A percentile compares a stretch with the other conserved stretches of the same genome.
Evolutionary conservation across 2,888 invertebrate species (phyloP).

Genomic region (Parelbella ahira): DNA sequence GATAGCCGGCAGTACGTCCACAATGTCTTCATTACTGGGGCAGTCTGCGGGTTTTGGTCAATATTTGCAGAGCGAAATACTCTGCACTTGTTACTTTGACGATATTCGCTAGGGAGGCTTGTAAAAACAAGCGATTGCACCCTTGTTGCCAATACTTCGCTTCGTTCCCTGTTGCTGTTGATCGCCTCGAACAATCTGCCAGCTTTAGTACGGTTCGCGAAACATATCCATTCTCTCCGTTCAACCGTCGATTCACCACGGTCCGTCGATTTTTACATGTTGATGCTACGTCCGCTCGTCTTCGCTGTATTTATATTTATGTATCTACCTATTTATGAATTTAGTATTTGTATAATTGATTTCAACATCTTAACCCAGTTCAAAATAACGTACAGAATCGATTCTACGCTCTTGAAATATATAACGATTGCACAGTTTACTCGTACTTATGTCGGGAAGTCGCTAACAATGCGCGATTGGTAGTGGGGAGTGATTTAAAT

Average conservation of each 20-base stretch:
- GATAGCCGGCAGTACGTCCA: conserved; percentile 25
- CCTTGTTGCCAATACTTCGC: conserved; percentile 21
- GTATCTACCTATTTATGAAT: too few relatives aligned
- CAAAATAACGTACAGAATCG: too few relatives aligned
- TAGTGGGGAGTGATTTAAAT: conserved; percentile 62
- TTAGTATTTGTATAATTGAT: too few relatives aligned
- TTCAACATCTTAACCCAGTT: too few relatives aligned
- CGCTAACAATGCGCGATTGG: conserved; percentile 55
- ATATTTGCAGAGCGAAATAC: conserved; percentile 39
- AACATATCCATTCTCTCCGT: conserved; percentile 3
- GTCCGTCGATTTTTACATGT: too few relatives aligned
- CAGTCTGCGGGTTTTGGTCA: conserved; percentile 39
- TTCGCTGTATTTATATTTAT: too few relatives aligned
- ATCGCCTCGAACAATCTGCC: conserved; percentile 21
- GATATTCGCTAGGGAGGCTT: conserved; percentile 29
- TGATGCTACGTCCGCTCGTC: too few relatives aligned
- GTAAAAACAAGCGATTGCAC: conserved; percentile 22
- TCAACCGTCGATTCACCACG: conserved; percentile 10
- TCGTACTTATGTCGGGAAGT: too few relatives aligned
- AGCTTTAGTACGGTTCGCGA: conserved; percentile 9
- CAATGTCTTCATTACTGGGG: conserved; percentile 41
- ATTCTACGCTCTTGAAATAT: too few relatives aligned
- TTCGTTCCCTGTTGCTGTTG: conserved; percentile 16
- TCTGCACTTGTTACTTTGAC: conserved; percentile 33
- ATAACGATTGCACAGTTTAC: too few relatives aligned